These are phyloP conservation scores for Vollenhovia emeryi DNA, from an alignment of 1,140 invertebrate species.

Conservation along the genomic window DNA sequence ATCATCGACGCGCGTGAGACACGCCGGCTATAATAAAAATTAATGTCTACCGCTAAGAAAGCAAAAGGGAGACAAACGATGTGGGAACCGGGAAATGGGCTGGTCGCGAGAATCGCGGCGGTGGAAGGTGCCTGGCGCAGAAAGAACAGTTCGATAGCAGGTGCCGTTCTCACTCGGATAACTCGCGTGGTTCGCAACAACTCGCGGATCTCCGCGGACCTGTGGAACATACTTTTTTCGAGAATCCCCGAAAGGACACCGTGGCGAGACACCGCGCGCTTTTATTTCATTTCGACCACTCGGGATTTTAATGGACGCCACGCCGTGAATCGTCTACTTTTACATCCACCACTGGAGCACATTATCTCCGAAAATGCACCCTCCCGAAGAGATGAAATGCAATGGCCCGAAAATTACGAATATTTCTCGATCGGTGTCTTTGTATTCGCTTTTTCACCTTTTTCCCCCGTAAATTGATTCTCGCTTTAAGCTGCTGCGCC, in stretches of 20 bases:
- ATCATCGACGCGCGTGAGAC: background rate
- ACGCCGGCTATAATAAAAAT: conserved; percentile 3
- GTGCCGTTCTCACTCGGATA: conserved; percentile 21
- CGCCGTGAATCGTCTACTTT: background rate
- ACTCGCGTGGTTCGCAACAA: background rate
- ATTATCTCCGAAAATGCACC: background rate
- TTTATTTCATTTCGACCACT: conserved; percentile 37
- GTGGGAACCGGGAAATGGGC: background rate
- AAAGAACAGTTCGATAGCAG: conserved; percentile 30
- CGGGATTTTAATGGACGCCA: conserved; percentile 15
- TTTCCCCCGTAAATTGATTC: background rate
- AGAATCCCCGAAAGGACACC: background rate
- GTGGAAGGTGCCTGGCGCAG: background rate
- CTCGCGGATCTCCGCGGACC: background rate
- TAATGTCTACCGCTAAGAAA: background rate
- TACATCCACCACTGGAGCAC: background rate
- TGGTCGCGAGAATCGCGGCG: background rate
- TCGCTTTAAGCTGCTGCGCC: background rate
- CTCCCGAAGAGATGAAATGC: background rate
- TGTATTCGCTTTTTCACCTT: background rate
- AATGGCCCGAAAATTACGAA: background rate
- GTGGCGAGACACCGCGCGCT: background rate
- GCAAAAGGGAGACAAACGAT: conserved; percentile 14
- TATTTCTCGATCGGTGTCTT: background rate
- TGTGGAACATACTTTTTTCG: background rate